Percentiles rank a stretch among this genome's conserved stretches.
Conservation (phyloP, 2,888 invertebrate genomes). For the Bombylius discolor region DNA sequence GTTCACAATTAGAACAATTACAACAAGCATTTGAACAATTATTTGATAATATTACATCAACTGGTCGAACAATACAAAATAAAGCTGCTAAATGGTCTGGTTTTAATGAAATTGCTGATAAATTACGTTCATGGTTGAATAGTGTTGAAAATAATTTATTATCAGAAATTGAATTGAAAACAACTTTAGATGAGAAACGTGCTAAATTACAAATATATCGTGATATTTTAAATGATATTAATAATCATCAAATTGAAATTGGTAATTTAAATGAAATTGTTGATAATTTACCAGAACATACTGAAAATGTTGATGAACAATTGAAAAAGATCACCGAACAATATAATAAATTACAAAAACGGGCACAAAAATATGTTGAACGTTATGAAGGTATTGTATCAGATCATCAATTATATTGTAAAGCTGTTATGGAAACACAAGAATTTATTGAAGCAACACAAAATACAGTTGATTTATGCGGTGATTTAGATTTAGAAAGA, state of each 20-base stretch:
- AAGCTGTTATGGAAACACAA: conserved; percentile 71
- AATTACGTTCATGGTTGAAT: conserved; percentile 65
- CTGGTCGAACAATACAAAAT: conserved; percentile 67
- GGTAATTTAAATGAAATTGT: conserved; percentile 68
- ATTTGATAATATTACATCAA: conserved; percentile 64
- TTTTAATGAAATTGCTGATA: conserved; percentile 74
- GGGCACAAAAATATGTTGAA: conserved; percentile 65
- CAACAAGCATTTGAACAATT: conserved; percentile 70
- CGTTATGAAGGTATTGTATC: conserved; percentile 78
- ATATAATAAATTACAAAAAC: conserved; percentile 54
- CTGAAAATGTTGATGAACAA: conserved; percentile 58
- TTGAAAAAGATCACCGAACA: conserved; percentile 56
- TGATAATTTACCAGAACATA: conserved; percentile 64
- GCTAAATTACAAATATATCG: conserved; percentile 76
- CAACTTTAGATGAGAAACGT: conserved; percentile 83
- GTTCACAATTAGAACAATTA: conserved; percentile 69
- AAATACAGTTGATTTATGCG: conserved; percentile 69
- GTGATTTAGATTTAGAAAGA: conserved; percentile 69
- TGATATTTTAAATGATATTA: conserved; percentile 66
- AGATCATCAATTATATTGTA: conserved; percentile 78
- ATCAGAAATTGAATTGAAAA: conserved; percentile 64
- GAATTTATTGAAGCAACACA: conserved; percentile 79
- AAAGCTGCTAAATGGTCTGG: conserved; percentile 80
- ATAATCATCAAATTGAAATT: conserved; percentile 73
- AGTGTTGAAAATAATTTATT: conserved; percentile 62